Evolutionary conservation across 35 echinoderm and acorn worm genomes (phyloP).

Genomic region (Apostichopus californicus): DNA sequence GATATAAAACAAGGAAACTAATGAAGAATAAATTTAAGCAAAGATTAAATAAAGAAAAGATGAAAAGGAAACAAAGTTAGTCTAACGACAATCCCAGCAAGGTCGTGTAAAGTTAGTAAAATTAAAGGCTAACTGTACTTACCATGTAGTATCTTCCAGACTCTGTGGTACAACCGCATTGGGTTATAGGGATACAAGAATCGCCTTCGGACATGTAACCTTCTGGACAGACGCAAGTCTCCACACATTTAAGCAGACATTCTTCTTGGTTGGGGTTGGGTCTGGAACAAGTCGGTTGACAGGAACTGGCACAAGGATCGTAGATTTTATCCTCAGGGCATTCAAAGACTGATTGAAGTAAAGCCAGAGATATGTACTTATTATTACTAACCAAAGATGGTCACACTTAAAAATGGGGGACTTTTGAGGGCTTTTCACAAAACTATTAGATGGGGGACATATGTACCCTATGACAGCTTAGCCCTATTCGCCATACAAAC

Average conservation of each 20-base stretch:
- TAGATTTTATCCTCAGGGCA: constrained; percentile 49
- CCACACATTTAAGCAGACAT: constrained; percentile 56
- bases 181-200: constrained; percentile 49
- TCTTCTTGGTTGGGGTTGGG: background rate
- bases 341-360: constrained; percentile 43
- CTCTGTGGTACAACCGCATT: constrained; percentile 60
- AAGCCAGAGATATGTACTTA: background rate
- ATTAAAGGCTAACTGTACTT: background rate
- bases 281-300: constrained; percentile 49
- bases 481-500: too few relatives aligned
- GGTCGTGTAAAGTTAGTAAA: background rate
- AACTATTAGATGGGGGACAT: too few relatives aligned
- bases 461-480: too few relatives aligned
- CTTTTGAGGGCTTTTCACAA: too few relatives aligned
- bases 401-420: too few relatives aligned
- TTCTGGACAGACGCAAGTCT: constrained; percentile 50
- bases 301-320: constrained; percentile 48
- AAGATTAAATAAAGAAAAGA: too few relatives aligned
- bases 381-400: too few relatives aligned
- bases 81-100: too few relatives aligned
- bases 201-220: constrained; percentile 60
- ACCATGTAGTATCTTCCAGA: constrained; percentile 64
- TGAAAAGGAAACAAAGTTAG: too few relatives aligned
- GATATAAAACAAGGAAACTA: too few relatives aligned
- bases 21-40: too few relatives aligned